phyloP scores from a whole-genome alignment of 1,140 invertebrate genomes.

The Drosophila biarmipes region DNA sequence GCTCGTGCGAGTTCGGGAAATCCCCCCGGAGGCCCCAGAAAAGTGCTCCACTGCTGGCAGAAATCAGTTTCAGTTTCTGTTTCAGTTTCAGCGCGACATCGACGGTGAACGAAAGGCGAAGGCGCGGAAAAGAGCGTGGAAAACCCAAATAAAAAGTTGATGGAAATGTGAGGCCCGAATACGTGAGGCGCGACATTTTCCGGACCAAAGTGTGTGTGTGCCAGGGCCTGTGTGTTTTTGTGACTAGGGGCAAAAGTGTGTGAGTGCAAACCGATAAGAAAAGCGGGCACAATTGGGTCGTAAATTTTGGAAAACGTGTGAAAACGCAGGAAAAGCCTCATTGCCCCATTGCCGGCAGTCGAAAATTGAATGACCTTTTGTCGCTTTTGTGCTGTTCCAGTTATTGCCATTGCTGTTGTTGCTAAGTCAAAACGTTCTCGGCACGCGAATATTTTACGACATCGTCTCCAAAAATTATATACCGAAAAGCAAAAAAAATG shows the following conservation, averaged over 20 bases:
- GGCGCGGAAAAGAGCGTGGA: conserved; percentile 33
- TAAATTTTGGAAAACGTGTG: conserved; percentile 80
- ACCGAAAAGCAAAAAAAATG: conserved; percentile 18
- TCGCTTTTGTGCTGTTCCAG: conserved; percentile 50
- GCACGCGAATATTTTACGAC: conserved; percentile 81
- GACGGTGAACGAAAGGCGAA: conserved; percentile 64
- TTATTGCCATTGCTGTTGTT: conserved; percentile 39
- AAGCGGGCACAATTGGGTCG: conserved; percentile 56
- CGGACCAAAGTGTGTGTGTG: conserved; percentile 12
- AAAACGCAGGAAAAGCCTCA: conserved; percentile 81
- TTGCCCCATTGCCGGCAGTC: conserved; percentile 74
- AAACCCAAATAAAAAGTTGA: conserved; percentile 39
- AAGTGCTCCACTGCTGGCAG: conserved; percentile 45
- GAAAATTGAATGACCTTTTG: conserved; percentile 74
- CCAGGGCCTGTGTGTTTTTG: conserved; percentile 11
- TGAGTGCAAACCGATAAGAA: conserved; percentile 17
- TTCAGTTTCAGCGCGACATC: conserved; percentile 76
- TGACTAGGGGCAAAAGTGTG: conserved; percentile 6
- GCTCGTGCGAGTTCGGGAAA: conserved; percentile 19
- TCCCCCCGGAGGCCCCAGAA: conserved; percentile 34
- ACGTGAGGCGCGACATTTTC: conserved; percentile 45
- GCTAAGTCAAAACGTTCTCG: conserved; percentile 57
- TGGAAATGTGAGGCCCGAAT: conserved; percentile 40
- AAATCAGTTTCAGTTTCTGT: conserved; percentile 66
- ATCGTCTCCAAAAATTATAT: conserved; percentile 70